A percentile compares a stretch with the other conserved stretches of the same genome.
Conservation (phyloP, 2,113 vertebrate genomes). For the Thamnaconus septentrionalis region DNA sequence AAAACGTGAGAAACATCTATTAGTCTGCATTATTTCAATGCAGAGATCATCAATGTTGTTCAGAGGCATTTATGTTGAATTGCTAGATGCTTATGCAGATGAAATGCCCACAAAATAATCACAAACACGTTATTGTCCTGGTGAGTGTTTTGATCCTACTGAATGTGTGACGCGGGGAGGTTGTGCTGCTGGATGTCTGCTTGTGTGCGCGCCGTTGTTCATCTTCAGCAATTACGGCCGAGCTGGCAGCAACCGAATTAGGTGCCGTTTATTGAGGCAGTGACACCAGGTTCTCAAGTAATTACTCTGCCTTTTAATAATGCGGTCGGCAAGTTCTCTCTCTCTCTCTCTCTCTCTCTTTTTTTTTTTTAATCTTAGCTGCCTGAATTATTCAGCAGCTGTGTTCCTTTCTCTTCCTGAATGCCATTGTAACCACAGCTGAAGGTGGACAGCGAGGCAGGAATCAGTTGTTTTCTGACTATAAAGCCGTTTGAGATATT, state of each 20-base stretch:
- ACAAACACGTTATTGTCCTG: too few species aligned
- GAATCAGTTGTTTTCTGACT: conserved; percentile 3
- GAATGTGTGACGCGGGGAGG: conserved; percentile 11
- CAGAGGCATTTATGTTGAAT: background rate
- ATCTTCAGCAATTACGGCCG: conserved; percentile 70
- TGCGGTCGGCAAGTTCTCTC: conserved; percentile 55
- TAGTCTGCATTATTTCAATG: background rate
- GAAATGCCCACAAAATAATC: conserved; percentile 2
- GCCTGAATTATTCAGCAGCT: conserved; percentile 81
- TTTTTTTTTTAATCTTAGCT: conserved; percentile 72
- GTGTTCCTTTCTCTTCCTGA: too few species aligned
- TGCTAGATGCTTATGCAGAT: background rate
- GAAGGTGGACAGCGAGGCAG: too few species aligned
- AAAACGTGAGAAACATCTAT: too few species aligned
- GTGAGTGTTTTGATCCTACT: conserved; percentile 6
- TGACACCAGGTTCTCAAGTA: conserved; percentile 75
- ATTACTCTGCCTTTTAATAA: conserved; percentile 80
- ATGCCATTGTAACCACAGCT: too few species aligned
- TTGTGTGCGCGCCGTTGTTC: conserved; percentile 53
- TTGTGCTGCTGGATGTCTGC: conserved; percentile 5
- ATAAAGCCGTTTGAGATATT: too few species aligned
- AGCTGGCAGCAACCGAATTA: conserved; percentile 75
- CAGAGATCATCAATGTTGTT: background rate
- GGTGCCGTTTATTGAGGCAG: conserved; percentile 64
- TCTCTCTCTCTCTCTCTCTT: too few species aligned